These are phyloP conservation scores for Bombus polaris DNA, from an alignment of 1,140 invertebrate genomes.

Conservation along the genomic window DNA sequence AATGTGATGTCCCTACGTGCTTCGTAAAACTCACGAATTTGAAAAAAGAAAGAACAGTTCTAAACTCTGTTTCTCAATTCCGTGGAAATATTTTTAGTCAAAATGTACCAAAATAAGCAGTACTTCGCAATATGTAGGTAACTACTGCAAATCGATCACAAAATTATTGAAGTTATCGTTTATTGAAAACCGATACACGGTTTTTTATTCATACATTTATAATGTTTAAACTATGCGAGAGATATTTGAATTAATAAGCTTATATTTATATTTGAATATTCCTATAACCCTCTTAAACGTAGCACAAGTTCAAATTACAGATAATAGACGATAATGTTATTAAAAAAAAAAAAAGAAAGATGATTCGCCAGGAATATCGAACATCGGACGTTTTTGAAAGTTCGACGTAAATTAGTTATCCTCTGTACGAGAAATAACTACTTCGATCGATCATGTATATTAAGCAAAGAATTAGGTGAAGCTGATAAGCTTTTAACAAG, in stretches of 20 bases:
- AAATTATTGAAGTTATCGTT: background rate
- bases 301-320: background rate
- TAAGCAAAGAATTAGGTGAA: conserved; percentile 41
- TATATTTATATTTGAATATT: too few species aligned
- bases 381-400: background rate
- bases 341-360: background rate
- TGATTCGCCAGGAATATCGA: background rate
- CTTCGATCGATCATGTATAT: conserved; percentile 38
- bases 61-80: background rate
- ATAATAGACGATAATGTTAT: background rate
- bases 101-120: too few species aligned
- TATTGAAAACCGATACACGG: background rate
- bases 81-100: background rate
- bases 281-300: background rate
- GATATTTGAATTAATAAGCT: too few species aligned
- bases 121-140: too few species aligned
- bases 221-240: background rate
- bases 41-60: background rate
- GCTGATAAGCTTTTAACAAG: conserved; percentile 45
- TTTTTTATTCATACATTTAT: background rate
- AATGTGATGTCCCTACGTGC: too few species aligned
- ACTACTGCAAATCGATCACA: too few species aligned
- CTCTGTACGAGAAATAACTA: conserved; percentile 22
- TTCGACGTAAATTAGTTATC: background rate
- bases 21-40: background rate